Evolutionary conservation across 2,888 invertebrate genomes (phyloP).

Genomic region (Apoderus coryli): DNA sequence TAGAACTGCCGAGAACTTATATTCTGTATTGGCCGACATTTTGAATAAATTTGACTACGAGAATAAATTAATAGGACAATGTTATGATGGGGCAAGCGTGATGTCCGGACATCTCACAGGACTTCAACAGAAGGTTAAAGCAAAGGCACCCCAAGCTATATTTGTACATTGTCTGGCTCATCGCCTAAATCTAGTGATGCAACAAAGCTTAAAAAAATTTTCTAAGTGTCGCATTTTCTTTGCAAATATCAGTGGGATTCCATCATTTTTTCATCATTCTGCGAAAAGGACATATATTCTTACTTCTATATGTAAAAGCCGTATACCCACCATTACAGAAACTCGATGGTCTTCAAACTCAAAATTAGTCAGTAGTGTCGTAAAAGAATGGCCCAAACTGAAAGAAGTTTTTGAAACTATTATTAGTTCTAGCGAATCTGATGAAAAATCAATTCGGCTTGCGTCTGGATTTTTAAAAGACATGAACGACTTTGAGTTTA

Average conservation of each 20-base stretch:
- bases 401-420: slow-evolving; percentile 16
- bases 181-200: slow-evolving; percentile 15
- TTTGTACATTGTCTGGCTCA: slow-evolving; percentile 15
- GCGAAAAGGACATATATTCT: slow-evolving; percentile 13
- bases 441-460: slow-evolving; percentile 14
- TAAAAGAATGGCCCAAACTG: slow-evolving; percentile 16
- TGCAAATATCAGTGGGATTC: slow-evolving; percentile 15
- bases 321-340: too few relatives aligned
- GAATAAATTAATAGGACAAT: slow-evolving; percentile 17
- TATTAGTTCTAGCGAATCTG: slow-evolving; percentile 12
- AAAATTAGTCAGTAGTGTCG: slow-evolving; percentile 12
- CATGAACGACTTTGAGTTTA: slow-evolving; percentile 17
- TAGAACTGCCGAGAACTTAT: slow-evolving; percentile 9
- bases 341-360: slow-evolving; percentile 15
- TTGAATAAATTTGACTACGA: slow-evolving; percentile 14
- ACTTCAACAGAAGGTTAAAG: slow-evolving; percentile 14
- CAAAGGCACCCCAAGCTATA: slow-evolving; percentile 14
- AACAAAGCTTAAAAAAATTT: slow-evolving; percentile 13
- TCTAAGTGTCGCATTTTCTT: slow-evolving; percentile 17
- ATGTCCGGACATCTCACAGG: slow-evolving; percentile 12
- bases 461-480: slow-evolving; percentile 15
- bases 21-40: slow-evolving; percentile 6
- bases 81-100: slow-evolving; percentile 19
- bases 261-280: slow-evolving; percentile 16
- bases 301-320: too few relatives aligned